Evolutionary conservation across 2,113 vertebrate genomes (phyloP).

Genomic region (Dryoscopus gambensis): DNA sequence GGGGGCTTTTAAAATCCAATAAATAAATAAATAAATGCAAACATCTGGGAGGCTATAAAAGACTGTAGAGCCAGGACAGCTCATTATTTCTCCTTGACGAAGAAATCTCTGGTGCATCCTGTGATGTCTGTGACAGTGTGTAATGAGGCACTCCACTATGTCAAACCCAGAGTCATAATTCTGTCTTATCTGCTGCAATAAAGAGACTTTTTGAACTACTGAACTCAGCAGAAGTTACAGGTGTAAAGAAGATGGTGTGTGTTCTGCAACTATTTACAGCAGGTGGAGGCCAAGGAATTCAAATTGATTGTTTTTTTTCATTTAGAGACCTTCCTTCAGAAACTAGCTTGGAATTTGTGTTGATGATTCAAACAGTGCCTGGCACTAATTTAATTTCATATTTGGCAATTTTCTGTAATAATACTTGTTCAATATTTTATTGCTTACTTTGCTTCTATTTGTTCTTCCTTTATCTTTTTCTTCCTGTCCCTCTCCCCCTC

Average conservation of each 20-base stretch:
- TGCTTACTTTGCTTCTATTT: background rate
- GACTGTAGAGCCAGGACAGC: constrained; percentile 18
- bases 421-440: background rate
- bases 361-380: background rate
- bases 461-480: background rate
- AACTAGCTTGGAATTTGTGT: background rate
- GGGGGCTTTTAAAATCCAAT: background rate
- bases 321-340: background rate
- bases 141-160: constrained; percentile 42
- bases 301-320: background rate
- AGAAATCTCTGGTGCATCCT: constrained; percentile 16
- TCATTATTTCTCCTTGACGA: constrained; percentile 57
- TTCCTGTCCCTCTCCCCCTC: background rate
- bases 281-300: background rate
- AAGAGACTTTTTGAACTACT: constrained; percentile 22
- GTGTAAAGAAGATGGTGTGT: background rate
- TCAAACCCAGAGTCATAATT: constrained; percentile 8
- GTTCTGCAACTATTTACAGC: background rate
- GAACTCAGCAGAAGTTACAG: background rate
- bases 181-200: constrained; percentile 20
- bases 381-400: background rate
- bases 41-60: constrained; percentile 11
- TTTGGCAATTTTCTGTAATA: background rate
- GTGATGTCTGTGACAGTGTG: constrained; percentile 48
- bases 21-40: background rate